Conservation (phyloP, 2,113 vertebrate genomes). For the Neolamprologus sp. region DNA sequence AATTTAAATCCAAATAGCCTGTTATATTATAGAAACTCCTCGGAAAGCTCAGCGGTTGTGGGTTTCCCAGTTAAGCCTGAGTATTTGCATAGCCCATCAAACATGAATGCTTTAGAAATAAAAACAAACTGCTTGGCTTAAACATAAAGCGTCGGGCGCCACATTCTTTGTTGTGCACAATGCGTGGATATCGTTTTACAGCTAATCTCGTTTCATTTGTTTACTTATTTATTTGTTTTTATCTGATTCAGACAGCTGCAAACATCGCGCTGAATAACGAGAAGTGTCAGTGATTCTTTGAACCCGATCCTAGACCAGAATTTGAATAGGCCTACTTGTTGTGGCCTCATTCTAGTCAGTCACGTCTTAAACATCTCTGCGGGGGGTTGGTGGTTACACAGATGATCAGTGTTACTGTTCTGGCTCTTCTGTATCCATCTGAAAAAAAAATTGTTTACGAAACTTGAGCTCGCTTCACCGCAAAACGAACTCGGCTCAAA, state of each 20-base stretch:
- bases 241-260: not conserved
- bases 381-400: not conserved
- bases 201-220: not conserved
- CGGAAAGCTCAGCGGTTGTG: not conserved
- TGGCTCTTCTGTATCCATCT: not conserved
- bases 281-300: not conserved
- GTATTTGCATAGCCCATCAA: not conserved
- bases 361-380: not conserved
- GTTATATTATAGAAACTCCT: not conserved
- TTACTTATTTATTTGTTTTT: not conserved
- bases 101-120: not conserved
- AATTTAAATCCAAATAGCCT: not conserved
- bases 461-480: constrained; percentile 49
- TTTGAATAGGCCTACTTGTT: not conserved
- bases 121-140: not conserved
- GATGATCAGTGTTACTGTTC: not conserved
- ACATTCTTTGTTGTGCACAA: not conserved
- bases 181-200: not conserved
- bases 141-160: not conserved
- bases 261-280: not conserved
- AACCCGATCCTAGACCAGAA: not conserved
- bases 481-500: constrained; percentile 48
- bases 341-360: not conserved
- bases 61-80: not conserved
- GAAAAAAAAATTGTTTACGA: not conserved